A percentile compares a stretch with the other conserved stretches of the same genome.
Evolutionary conservation across 1,140 invertebrate genomes (phyloP).

Genomic region (Achatina immaculata): DNA sequence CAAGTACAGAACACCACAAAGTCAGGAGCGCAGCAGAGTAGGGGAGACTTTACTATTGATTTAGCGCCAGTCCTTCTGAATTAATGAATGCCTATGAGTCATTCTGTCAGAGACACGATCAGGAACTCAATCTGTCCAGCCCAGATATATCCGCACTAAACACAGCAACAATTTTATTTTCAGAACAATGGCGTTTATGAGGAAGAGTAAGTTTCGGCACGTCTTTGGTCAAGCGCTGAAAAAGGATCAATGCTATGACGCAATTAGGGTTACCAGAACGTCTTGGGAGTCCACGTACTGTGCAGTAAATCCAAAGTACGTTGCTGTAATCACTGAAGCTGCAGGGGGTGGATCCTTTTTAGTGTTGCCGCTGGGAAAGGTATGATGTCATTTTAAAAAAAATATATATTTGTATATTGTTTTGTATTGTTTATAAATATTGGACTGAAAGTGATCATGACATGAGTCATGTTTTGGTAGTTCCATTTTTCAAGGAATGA

Average conservation of each 20-base stretch:
- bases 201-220: constrained; percentile 94
- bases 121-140: neutral
- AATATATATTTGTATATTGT: neutral
- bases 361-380: constrained; percentile 96
- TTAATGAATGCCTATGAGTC: neutral
- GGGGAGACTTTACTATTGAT: neutral
- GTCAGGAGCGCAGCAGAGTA: too few species aligned
- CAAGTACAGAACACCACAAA: too few species aligned
- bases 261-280: constrained; percentile 97
- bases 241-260: constrained; percentile 98
- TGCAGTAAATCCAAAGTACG: constrained; percentile 98
- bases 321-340: constrained; percentile 98
- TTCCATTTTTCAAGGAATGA: too few species aligned
- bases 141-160: too few species aligned
- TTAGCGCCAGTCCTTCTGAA: neutral
- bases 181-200: constrained; percentile 51
- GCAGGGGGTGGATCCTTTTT: constrained; percentile 99
- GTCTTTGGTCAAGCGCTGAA: constrained; percentile 97
- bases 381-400: constrained; percentile 70
- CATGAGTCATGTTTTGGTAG: too few species aligned
- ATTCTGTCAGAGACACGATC: neutral
- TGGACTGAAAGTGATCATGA: neutral
- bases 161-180: neutral
- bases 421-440: neutral
- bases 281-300: constrained; percentile 99